These are phyloP conservation scores for Heterocephalus glaber DNA, from an alignment of 2,113 vertebrate genomes.

Conservation along the genomic window DNA sequence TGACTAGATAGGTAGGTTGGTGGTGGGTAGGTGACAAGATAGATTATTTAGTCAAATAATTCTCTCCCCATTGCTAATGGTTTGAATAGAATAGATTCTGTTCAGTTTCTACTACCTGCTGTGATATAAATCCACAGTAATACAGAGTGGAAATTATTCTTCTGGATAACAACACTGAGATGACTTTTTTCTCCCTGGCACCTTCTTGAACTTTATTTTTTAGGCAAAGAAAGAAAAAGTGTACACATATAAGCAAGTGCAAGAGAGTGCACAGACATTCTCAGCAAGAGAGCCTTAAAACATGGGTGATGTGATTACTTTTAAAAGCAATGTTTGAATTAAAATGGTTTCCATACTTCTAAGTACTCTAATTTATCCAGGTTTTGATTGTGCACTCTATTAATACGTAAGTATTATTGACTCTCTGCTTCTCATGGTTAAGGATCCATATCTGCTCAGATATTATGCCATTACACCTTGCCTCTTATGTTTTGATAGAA, in stretches of 20 bases:
- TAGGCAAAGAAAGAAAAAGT: neutral
- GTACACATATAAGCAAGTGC: neutral
- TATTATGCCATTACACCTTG: accelerated
- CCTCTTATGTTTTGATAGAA: conserved; percentile 86
- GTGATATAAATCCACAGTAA: neutral
- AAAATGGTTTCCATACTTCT: neutral
- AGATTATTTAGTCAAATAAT: neutral
- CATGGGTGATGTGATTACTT: neutral
- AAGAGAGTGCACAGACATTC: neutral
- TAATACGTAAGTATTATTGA: neutral
- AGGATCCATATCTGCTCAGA: neutral
- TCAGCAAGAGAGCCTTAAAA: neutral
- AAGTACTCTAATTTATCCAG: neutral
- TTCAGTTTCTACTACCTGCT: neutral
- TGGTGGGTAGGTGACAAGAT: neutral
- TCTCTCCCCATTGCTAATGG: neutral
- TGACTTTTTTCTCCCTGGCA: neutral
- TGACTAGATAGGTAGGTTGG: neutral
- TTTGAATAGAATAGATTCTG: no score
- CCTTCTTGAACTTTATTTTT: neutral
- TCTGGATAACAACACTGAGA: neutral
- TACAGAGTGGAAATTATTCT: neutral
- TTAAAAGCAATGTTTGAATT: conserved; percentile 9
- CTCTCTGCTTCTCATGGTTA: neutral
- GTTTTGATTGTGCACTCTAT: neutral